Percentiles rank a stretch among this genome's conserved stretches.
Conservation (phyloP, 2,888 invertebrate genomes). For the Eupithecia subumbrata region DNA sequence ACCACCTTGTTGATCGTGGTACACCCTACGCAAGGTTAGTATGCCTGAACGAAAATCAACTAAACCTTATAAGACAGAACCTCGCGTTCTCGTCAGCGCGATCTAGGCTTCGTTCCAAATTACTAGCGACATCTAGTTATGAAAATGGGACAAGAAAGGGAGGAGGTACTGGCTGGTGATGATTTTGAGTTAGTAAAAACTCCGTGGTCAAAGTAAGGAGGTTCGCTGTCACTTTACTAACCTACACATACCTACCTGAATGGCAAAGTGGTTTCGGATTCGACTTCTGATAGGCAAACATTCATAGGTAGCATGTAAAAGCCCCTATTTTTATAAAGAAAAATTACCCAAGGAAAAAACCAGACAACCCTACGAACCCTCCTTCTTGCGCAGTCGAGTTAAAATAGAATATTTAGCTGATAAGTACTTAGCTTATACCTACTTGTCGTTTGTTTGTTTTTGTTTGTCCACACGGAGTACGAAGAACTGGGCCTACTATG, state of each 20-base stretch:
- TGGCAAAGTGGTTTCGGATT: background rate
- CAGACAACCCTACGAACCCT: background rate
- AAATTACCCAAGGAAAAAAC: too few species aligned
- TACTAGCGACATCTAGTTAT: conserved; percentile 70
- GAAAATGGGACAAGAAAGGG: conserved; percentile 23
- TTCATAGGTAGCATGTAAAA: background rate
- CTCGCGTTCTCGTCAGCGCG: conserved; percentile 63
- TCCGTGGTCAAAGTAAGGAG: conserved; percentile 24
- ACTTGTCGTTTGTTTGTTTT: background rate
- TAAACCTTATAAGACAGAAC: conserved; percentile 52
- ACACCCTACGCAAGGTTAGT: conserved; percentile 90
- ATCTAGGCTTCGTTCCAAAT: conserved; percentile 49
- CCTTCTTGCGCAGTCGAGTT: background rate
- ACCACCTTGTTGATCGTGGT: conserved; percentile 88
- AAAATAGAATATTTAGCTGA: background rate
- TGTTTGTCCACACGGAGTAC: background rate
- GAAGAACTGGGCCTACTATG: too few species aligned
- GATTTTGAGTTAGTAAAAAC: conserved; percentile 17
- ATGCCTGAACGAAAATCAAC: conserved; percentile 48
- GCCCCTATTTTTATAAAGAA: background rate
- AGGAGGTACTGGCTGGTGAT: conserved; percentile 24
- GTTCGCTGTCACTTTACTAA: background rate
- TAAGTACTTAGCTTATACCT: background rate
- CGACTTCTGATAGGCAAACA: background rate
- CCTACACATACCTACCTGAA: too few species aligned